Evolutionary conservation across 1,140 invertebrate species (phyloP).

Genomic region (Lethrus apterus): DNA sequence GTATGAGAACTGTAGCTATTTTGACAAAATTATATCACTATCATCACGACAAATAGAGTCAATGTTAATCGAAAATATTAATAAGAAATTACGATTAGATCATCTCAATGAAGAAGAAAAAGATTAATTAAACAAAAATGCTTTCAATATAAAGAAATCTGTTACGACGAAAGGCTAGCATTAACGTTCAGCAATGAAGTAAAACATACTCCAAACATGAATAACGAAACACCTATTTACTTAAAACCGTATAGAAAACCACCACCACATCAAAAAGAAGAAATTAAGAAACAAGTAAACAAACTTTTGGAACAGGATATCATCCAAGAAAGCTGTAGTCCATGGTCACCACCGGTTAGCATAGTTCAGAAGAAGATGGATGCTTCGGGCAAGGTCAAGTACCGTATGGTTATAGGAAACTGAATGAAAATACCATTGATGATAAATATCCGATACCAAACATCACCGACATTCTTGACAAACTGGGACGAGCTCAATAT

Average conservation of each 20-base stretch:
- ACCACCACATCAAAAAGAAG: constrained; percentile 18
- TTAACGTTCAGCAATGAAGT: constrained; percentile 3
- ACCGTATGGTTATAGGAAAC: constrained; percentile 35
- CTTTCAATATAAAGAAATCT: constrained; percentile 4
- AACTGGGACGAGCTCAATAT: constrained; percentile 37
- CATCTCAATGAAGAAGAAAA: constrained; percentile 5
- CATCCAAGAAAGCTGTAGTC: constrained; percentile 14
- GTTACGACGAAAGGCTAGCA: constrained; percentile 5
- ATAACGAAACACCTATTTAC: constrained; percentile 13
- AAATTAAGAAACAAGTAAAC: constrained; percentile 24
- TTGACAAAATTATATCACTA: too few species aligned
- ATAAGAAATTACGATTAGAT: too few species aligned
- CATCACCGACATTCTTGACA: constrained; percentile 42
- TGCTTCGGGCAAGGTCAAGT: constrained; percentile 26
- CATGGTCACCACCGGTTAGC: constrained; percentile 21
- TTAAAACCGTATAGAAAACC: constrained; percentile 21
- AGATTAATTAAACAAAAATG: background rate
- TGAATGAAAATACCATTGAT: constrained; percentile 34
- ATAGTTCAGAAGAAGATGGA: constrained; percentile 26
- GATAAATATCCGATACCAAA: constrained; percentile 46
- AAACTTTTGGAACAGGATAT: constrained; percentile 21
- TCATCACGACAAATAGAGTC: too few species aligned
- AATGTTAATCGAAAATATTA: too few species aligned
- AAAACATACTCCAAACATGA: constrained; percentile 5
- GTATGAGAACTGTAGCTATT: background rate